Evolutionary conservation across 2,113 vertebrate species (phyloP), one percentile per base, ranked within the genome.

Genomic region (Drymodes brunneopygia): DNA sequence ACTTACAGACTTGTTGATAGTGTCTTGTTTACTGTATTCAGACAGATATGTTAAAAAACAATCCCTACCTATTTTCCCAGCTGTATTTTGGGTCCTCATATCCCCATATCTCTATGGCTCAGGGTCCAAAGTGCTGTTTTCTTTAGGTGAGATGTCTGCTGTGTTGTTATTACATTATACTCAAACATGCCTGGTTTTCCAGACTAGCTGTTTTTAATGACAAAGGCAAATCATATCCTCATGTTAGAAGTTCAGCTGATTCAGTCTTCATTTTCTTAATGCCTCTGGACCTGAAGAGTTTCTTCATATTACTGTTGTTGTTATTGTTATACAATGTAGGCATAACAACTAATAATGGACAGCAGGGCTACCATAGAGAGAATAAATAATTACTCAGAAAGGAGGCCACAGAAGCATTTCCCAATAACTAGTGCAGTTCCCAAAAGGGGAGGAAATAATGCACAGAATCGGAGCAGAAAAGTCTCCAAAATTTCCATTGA

Each of bases 181-280:
- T 9, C 28, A 85, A 85, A 65, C 23, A 48, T 73, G 48, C 15
- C 31, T 91, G 14, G 3, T 83, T 91, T 95, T 80, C 44, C 56
- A 92, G 81, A 58, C 48, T 86, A 71, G 72, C 64, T 94, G 92
- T 71, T 97, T 84, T 64, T 74, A 74, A 88, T 86, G 64, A 67
- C 84, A 92, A 90, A 86, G 28, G 16, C 94, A 94, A 96, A 95
- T 91, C 44, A 84, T 60, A 67, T 91, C 91, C 88, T 83, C 94
- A 86, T 94, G 96, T 83, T 78, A 84, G 60, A 92, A 71, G 27
- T 88, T 94, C 35, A 64, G 75, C 51, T 85, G 69, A 91, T 87
- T 93, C 78, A 78, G 29, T 81, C 65, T 78, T 88, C 27, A 23
- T 84, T 94, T 88, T 65, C 69, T 81, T 74, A 84, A 84, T 45